These are phyloP conservation scores for Rhabdornis inornatus DNA, from an alignment of 2,113 vertebrate species.

Conservation along the genomic window DNA sequence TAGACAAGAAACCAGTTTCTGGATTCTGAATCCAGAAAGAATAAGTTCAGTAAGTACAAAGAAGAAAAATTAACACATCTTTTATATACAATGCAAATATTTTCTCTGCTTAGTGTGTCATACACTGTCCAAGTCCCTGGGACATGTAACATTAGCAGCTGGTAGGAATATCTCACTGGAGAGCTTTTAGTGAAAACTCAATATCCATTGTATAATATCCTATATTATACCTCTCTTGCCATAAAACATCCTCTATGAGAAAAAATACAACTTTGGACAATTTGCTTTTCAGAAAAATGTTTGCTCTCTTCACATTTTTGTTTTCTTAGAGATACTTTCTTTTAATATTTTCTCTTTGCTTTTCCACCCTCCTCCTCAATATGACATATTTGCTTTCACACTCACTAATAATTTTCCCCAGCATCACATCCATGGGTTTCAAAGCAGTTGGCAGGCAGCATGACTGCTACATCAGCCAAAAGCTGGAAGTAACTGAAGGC, in stretches of 20 bases:
- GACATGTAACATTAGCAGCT: neutral
- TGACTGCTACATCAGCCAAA: neutral
- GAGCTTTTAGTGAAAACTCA: neutral
- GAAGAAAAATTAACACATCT: neutral
- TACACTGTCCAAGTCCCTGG: neutral
- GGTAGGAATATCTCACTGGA: neutral
- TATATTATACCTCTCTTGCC: neutral
- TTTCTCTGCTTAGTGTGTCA: neutral
- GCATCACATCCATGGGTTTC: neutral
- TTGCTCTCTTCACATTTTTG: neutral
- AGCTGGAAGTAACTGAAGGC: neutral
- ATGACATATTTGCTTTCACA: neutral
- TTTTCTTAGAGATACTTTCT: neutral
- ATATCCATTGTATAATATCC: neutral
- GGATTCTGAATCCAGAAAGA: neutral
- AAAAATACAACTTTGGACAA: neutral
- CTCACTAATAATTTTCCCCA: neutral
- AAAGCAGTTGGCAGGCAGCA: neutral
- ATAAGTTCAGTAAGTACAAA: neutral
- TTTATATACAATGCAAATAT: neutral
- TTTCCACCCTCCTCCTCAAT: neutral
- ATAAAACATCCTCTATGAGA: neutral
- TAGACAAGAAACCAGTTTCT: neutral
- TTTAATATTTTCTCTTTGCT: neutral
- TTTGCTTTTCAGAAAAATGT: neutral